Percentiles rank a stretch among this genome's conserved stretches.
Evolutionary conservation across 2,888 invertebrate species (phyloP).

Genomic region (Tipula vernalis): DNA sequence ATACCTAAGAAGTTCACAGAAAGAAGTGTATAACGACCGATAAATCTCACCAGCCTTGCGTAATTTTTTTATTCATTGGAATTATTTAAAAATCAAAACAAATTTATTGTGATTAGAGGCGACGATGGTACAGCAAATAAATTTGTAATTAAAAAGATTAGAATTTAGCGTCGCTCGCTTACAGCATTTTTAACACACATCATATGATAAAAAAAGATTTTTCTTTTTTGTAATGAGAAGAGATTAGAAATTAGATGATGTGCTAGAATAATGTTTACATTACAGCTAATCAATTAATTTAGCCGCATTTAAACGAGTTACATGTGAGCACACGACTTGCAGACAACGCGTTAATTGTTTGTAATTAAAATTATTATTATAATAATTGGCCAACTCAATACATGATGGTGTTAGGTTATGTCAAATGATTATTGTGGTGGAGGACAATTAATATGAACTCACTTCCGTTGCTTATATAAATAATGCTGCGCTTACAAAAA

Average conservation of each 20-base stretch:
- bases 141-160: neutral
- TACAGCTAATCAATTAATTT: neutral
- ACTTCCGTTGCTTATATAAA: conserved; percentile 5
- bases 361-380: neutral
- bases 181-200: no score
- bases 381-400: neutral
- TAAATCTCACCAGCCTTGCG: neutral
- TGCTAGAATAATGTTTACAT: neutral
- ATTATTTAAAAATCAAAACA: neutral
- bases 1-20: neutral
- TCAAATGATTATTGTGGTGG: neutral
- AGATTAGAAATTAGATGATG: neutral
- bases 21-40: neutral
- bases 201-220: neutral
- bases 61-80: neutral
- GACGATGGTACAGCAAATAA: neutral
- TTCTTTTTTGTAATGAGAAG: neutral
- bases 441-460: conserved; percentile 9
- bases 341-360: neutral
- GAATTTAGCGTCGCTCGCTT: neutral
- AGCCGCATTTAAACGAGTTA: neutral
- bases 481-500: neutral
- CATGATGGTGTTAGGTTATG: neutral
- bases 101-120: neutral
- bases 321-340: neutral